Base-by-base conservation (phyloP, 2,888 invertebrate species). In the Acleris cristana region DNA sequence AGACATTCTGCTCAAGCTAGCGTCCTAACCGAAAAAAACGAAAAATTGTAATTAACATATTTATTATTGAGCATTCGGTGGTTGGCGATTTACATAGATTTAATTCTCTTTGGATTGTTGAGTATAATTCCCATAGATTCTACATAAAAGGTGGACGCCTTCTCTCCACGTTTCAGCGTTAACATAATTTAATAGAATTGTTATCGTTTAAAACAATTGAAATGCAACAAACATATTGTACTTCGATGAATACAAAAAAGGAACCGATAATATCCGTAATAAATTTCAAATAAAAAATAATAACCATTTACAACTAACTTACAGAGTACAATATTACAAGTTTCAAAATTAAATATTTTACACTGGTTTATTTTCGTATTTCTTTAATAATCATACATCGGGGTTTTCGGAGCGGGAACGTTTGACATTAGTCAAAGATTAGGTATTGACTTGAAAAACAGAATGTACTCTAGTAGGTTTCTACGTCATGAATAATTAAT, bases 51-150 rank as follows among this genome's bases (percentile, higher is more conserved):
- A 72, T 69, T 73, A 70, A 77, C 72, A 76, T 62, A 71, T 73
- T 75, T 74, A 75, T 75, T 70, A 69, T 79, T 82, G 80, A 82
- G 82, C 81, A 79, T 78, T 78, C 81, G 79, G 79, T 78, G 79
- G 80, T 79, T 65, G 71, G 63, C 64, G 44, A 44, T 53, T 40
- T 49, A 49, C 56, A 52, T 64, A 59, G 45, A 56, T 66, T 64
- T 70, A 63, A 69, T 54, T 61, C 62, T 74, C 72, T 76, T 75
- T 74, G 73, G 73, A 62, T 68, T 69, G 65, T 69, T 56, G 62
- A 66, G 61, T 60, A 55, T 60, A 52, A 53, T 54, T 19, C 26
- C n/a, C 55, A 34, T 63, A 21, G 49, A 57, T 44, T 54, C 19
- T 30, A 54, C 16, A 48, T 44, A 18, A 65, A 54, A 45, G n/a